These are phyloP conservation scores for Dorcus parallelipipedus DNA, from an alignment of 2,888 invertebrate species.

Conservation along the genomic window DNA sequence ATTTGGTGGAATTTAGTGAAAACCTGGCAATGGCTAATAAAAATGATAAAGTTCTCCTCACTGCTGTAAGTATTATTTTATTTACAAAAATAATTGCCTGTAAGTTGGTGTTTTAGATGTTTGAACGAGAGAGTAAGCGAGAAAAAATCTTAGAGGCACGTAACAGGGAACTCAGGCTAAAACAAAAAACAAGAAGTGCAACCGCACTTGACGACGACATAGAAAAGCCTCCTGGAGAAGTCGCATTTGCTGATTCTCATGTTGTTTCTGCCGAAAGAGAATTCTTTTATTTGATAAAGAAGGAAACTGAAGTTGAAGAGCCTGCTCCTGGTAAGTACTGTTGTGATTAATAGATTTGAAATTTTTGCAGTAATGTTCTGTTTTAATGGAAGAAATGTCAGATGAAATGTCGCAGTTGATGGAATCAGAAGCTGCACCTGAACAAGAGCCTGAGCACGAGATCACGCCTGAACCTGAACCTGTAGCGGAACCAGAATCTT, in stretches of 20 bases:
- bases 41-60: slow-evolving; percentile 73
- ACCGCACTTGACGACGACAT: slow-evolving; percentile 20
- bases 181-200: slow-evolving; percentile 27
- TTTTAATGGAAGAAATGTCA: neutral
- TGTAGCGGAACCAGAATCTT: slow-evolving; percentile 10
- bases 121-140: slow-evolving; percentile 81
- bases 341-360: neutral
- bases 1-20: slow-evolving; percentile 74
- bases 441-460: slow-evolving; percentile 8
- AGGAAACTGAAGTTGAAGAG: slow-evolving; percentile 23
- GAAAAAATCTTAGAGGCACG: slow-evolving; percentile 89
- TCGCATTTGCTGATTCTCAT: slow-evolving; percentile 16
- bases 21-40: slow-evolving; percentile 68
- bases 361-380: slow-evolving; percentile 3
- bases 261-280: slow-evolving; percentile 37
- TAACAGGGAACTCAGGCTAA: slow-evolving; percentile 67
- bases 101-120: slow-evolving; percentile 55
- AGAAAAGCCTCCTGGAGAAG: slow-evolving; percentile 11
- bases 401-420: neutral
- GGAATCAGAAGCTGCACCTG: neutral
- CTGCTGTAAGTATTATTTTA: slow-evolving; percentile 57
- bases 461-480: slow-evolving; percentile 1
- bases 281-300: slow-evolving; percentile 35
- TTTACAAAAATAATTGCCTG: neutral
- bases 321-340: too few relatives aligned